phyloP scores from a whole-genome alignment of 2,113 vertebrate genomes.

The Equus przewalskii region DNA sequence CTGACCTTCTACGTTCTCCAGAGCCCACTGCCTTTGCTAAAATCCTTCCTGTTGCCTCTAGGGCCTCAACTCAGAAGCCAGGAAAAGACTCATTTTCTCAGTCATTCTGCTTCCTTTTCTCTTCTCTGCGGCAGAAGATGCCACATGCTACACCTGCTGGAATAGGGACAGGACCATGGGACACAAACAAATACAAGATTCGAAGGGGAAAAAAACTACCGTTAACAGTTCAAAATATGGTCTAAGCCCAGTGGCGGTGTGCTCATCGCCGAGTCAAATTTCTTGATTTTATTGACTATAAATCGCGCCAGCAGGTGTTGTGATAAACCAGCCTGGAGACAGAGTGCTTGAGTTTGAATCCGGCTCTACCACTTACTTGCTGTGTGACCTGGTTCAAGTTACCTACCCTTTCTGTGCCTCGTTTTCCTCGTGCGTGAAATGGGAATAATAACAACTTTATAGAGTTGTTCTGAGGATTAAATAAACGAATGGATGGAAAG shows the following conservation, averaged over 20 bases:
- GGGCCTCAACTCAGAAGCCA: neutral
- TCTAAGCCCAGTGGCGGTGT: neutral
- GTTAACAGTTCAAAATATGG: neutral
- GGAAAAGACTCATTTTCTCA: neutral
- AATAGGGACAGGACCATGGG: neutral
- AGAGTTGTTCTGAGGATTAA: neutral
- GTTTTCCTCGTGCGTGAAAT: neutral
- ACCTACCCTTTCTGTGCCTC: neutral
- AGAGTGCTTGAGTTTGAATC: neutral
- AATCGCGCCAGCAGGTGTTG: neutral
- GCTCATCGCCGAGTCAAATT: neutral
- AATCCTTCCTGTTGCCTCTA: neutral
- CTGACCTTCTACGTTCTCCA: neutral
- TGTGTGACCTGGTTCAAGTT: neutral
- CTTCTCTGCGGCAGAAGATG: neutral
- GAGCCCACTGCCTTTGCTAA: neutral
- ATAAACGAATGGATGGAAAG: neutral
- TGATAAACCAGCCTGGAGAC: neutral
- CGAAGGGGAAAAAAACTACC: neutral
- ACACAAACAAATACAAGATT: neutral
- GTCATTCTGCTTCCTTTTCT: neutral
- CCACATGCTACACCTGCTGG: neutral
- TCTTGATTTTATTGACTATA: neutral
- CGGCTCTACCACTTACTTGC: neutral
- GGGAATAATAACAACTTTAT: neutral